Conservation (phyloP, 2,888 invertebrate species). For the Drosophila quasianomalipes region DNA sequence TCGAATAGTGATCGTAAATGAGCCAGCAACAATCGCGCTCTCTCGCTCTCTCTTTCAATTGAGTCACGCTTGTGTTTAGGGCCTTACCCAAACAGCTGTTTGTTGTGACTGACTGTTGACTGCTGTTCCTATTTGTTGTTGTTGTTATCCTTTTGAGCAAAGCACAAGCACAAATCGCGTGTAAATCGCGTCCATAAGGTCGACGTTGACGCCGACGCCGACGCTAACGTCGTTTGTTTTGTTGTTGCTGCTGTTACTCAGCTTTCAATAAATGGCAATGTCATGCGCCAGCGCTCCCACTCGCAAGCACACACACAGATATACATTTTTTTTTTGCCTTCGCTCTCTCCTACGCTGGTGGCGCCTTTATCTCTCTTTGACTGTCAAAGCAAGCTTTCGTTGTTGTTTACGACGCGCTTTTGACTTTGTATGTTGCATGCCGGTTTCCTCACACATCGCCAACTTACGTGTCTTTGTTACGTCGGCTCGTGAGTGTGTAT, state of each 20-base stretch:
- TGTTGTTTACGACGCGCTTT: conserved; percentile 68
- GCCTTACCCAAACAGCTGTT: conserved; percentile 78
- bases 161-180: conserved; percentile 33
- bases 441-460: conserved; percentile 66
- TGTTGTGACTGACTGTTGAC: conserved; percentile 45
- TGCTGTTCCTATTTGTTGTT: conserved; percentile 33
- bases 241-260: conserved; percentile 33
- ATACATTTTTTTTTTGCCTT: not conserved
- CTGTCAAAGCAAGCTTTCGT: conserved; percentile 46
- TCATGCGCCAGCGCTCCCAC: conserved; percentile 64
- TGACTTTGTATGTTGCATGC: conserved; percentile 51
- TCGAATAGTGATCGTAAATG: not conserved
- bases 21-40: conserved; percentile 8
- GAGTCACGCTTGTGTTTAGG: conserved; percentile 20
- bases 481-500: conserved; percentile 7
- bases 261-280: conserved; percentile 80
- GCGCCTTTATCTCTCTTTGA: conserved; percentile 13
- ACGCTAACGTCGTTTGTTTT: conserved; percentile 25
- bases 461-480: conserved; percentile 54
- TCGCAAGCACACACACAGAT: conserved; percentile 3
- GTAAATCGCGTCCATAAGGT: conserved; percentile 50
- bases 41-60: conserved; percentile 9
- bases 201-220: conserved; percentile 39
- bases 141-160: conserved; percentile 39
- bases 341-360: conserved; percentile 14